Evolutionary conservation across 2,113 vertebrate genomes (phyloP).

Genomic region (Lagopus muta): DNA sequence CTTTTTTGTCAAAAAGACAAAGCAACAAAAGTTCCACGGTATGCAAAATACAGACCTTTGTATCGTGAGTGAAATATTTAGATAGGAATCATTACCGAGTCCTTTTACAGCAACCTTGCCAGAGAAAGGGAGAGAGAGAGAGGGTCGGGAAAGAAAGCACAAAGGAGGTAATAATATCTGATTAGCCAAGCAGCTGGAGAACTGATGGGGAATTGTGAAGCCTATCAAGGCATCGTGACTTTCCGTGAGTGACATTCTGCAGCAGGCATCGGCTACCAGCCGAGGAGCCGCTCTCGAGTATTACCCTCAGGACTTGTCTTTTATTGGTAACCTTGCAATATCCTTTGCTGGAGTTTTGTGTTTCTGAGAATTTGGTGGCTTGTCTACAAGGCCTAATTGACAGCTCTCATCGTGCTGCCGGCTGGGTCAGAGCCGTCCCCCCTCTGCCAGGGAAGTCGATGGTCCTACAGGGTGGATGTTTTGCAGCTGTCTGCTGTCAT

Average conservation of each 20-base stretch:
- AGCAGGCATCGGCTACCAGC: constrained; percentile 11
- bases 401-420: not conserved
- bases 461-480: rapidly evolving
- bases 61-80: constrained; percentile 79
- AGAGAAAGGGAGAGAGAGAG: constrained; percentile 58
- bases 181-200: constrained; percentile 77
- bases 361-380: not conserved
- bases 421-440: not conserved
- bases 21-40: constrained; percentile 50
- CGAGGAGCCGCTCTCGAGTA: constrained; percentile 9
- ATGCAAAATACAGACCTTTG: constrained; percentile 71
- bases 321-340: constrained; percentile 41
- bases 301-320: constrained; percentile 51
- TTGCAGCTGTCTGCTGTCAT: constrained; percentile 28
- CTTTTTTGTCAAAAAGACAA: constrained; percentile 44
- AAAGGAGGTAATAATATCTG: constrained; percentile 76
- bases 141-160: constrained; percentile 57
- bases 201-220: constrained; percentile 72
- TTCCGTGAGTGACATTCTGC: constrained; percentile 53
- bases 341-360: constrained; percentile 2
- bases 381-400: not conserved
- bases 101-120: constrained; percentile 72
- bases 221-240: constrained; percentile 68
- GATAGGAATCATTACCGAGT: constrained; percentile 69
- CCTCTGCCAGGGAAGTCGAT: not conserved